Percentiles rank a stretch among this genome's conserved stretches.
Conservation (phyloP, 2,797 vertebrate species). For the Eleutherodactylus coqui region DNA sequence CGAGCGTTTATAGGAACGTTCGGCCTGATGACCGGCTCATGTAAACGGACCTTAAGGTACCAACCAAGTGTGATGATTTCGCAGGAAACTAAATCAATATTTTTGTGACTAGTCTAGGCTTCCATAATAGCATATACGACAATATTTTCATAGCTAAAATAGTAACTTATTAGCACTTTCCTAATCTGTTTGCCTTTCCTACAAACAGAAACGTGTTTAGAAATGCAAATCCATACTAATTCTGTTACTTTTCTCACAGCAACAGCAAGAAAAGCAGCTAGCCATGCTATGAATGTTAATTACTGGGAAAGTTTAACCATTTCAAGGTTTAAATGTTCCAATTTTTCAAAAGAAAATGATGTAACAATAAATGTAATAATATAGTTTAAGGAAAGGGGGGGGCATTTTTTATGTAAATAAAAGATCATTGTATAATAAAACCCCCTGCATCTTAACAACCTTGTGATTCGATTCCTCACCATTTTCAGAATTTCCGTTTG, state of each 20-base stretch:
- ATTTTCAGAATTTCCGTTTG: too few relatives aligned
- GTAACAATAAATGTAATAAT: not conserved
- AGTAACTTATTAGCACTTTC: not conserved
- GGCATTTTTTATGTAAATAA: too few relatives aligned
- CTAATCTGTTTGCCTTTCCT: not conserved
- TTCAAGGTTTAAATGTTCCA: not conserved
- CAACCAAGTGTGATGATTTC: not conserved
- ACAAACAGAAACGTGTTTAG: not conserved
- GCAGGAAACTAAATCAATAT: not conserved
- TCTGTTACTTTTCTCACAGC: conserved; percentile 14
- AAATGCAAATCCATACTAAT: conserved; percentile 35
- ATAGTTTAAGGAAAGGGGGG: too few relatives aligned
- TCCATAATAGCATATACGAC: not conserved
- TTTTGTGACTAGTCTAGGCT: not conserved
- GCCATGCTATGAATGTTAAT: not conserved
- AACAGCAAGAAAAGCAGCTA: not conserved
- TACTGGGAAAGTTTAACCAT: not conserved
- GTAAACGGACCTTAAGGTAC: too few relatives aligned
- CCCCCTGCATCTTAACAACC: too few relatives aligned
- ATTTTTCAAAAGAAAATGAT: not conserved
- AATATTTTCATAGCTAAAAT: conserved; percentile 7
- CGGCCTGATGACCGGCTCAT: too few relatives aligned
- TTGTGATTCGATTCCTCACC: too few relatives aligned
- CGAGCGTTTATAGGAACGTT: too few relatives aligned
- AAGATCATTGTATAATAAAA: too few relatives aligned